Evolutionary conservation across 2,888 invertebrate genomes (phyloP).

Genomic region (Lapara coniferarum): DNA sequence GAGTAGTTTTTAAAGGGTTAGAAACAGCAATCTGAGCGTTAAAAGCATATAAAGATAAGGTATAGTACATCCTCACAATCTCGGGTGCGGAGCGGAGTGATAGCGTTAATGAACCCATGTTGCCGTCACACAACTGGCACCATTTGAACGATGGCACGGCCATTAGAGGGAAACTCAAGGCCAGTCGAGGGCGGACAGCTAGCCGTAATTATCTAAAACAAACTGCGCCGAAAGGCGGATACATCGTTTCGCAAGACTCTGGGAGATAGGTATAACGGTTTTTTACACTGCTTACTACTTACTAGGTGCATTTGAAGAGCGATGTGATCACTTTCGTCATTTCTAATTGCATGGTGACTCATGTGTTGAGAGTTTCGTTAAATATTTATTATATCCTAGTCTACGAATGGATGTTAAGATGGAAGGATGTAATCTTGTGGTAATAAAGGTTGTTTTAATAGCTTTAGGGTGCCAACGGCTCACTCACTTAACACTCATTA

Average conservation of each 20-base stretch:
- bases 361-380: neutral
- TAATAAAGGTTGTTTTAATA: neutral
- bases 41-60: constrained; percentile 77
- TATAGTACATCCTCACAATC: constrained; percentile 63
- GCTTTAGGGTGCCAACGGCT: neutral
- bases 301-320: constrained; percentile 13
- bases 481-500: neutral
- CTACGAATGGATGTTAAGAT: neutral
- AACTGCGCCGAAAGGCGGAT: constrained; percentile 57
- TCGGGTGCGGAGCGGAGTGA: constrained; percentile 60
- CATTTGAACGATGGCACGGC: constrained; percentile 67
- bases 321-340: constrained; percentile 8
- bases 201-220: constrained; percentile 72
- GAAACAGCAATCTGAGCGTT: constrained; percentile 66
- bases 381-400: neutral
- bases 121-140: constrained; percentile 73
- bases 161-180: constrained; percentile 70
- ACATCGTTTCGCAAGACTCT: constrained; percentile 40
- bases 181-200: constrained; percentile 68
- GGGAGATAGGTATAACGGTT: constrained; percentile 24
- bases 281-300: constrained; percentile 19
- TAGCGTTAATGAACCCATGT: constrained; percentile 81
- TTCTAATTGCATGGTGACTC: neutral
- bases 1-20: constrained; percentile 50
- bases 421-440: neutral